Conservation (phyloP, 1,140 invertebrate genomes). For the Cotesia typhae region DNA sequence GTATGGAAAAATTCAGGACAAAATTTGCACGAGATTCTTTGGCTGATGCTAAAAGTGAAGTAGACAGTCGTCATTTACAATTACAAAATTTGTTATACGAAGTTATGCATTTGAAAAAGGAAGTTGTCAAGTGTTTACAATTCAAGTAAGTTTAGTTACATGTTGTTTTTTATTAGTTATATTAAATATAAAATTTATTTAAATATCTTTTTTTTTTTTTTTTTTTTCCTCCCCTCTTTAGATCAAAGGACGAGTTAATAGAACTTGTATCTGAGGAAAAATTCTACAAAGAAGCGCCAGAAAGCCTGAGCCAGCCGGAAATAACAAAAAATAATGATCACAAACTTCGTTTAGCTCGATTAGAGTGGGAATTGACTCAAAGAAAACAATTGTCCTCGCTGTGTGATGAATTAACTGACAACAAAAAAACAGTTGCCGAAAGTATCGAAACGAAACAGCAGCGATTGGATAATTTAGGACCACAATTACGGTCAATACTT, state of each 20-base stretch:
- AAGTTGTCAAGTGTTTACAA: constrained; percentile 92
- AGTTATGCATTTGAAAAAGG: constrained; percentile 90
- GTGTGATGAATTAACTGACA: constrained; percentile 78
- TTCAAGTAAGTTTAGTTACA: constrained; percentile 83
- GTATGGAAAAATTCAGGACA: constrained; percentile 87
- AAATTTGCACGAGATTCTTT: constrained; percentile 83
- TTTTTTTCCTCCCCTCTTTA: no score
- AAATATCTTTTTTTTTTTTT: no score
- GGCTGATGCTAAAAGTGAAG: constrained; percentile 82
- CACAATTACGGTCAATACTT: constrained; percentile 78
- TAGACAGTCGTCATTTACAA: constrained; percentile 89
- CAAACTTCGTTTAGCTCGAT: constrained; percentile 81
- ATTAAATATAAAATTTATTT: constrained; percentile 7
- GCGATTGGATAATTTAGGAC: constrained; percentile 82
- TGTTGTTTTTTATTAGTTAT: constrained; percentile 7
- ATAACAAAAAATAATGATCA: constrained; percentile 77
- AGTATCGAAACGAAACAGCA: constrained; percentile 84
- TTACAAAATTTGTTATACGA: constrained; percentile 96
- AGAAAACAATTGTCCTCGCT: constrained; percentile 82
- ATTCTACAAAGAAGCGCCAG: constrained; percentile 85
- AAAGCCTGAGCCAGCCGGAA: constrained; percentile 73
- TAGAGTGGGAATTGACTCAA: constrained; percentile 93
- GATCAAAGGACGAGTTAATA: constrained; percentile 94
- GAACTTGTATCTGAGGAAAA: constrained; percentile 86
- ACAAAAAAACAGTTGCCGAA: constrained; percentile 78